Evolutionary conservation across 2,888 invertebrate species (phyloP).

Genomic region (Ophion costatus): DNA sequence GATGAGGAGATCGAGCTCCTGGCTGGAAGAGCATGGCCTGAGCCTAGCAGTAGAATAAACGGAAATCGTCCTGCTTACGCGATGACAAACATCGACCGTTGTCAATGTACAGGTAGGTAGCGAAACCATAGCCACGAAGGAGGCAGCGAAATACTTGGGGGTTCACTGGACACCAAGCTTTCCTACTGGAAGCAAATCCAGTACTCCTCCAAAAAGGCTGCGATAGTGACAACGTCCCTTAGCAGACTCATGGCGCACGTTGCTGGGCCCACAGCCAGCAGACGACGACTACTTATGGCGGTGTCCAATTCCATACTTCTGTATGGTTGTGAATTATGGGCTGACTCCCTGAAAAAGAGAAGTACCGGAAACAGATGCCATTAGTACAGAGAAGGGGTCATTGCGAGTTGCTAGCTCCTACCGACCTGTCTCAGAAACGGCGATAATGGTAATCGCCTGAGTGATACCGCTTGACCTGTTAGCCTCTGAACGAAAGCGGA

Average conservation of each 20-base stretch:
- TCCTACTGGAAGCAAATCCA: slow-evolving; percentile 64
- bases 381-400: slow-evolving; percentile 64
- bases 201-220: slow-evolving; percentile 59
- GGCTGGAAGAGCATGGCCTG: slow-evolving; percentile 51
- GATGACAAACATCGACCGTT: neutral
- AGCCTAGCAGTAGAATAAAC: slow-evolving; percentile 52
- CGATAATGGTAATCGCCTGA: slow-evolving; percentile 65
- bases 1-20: slow-evolving; percentile 15
- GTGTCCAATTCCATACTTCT: slow-evolving; percentile 63
- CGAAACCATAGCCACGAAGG: neutral
- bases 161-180: slow-evolving; percentile 9
- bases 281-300: slow-evolving; percentile 50
- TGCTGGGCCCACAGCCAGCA: slow-evolving; percentile 46
- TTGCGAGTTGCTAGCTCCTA: slow-evolving; percentile 61
- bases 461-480: slow-evolving; percentile 68
- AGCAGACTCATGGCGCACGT: slow-evolving; percentile 44
- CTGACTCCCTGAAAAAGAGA: slow-evolving; percentile 47
- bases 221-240: slow-evolving; percentile 49
- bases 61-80: slow-evolving; percentile 26
- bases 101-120: neutral
- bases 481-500: slow-evolving; percentile 58
- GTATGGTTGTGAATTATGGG: slow-evolving; percentile 61
- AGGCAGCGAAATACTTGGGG: slow-evolving; percentile 10
- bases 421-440: slow-evolving; percentile 69
- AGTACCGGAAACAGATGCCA: slow-evolving; percentile 62